A percentile compares a stretch with the other conserved stretches of the same genome.
Conservation (phyloP, 92 coral and sea anemone species). For the Umimayanthus kanabou region DNA sequence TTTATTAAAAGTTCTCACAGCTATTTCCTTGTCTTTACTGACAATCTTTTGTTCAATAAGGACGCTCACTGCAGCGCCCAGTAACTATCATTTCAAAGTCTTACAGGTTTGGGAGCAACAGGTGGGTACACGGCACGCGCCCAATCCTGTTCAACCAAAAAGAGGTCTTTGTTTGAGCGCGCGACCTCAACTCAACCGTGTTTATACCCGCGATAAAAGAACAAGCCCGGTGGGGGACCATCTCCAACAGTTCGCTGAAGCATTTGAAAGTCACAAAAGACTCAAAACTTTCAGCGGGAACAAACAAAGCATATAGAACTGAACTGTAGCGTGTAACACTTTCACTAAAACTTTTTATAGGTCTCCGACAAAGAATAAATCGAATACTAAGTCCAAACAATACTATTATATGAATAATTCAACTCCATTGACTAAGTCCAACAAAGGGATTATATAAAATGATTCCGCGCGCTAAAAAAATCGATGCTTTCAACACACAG, state of each 20-base stretch:
- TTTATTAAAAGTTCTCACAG: background rate
- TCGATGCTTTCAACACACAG: conserved; percentile 23
- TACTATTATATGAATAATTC: background rate
- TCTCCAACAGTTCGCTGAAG: conserved; percentile 28
- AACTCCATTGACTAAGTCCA: conserved; percentile 10
- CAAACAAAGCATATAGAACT: conserved; percentile 21
- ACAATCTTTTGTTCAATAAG: conserved; percentile 13
- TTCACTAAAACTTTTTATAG: background rate
- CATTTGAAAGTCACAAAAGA: conserved; percentile 35
- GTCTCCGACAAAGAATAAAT: conserved; percentile 10
- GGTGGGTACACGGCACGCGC: conserved; percentile 44
- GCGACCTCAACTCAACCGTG: conserved; percentile 36
- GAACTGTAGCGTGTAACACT: conserved; percentile 31
- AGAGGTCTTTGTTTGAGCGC: conserved; percentile 25
- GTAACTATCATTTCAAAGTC: conserved; percentile 39
- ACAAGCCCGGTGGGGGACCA: background rate
- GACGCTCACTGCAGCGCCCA: background rate
- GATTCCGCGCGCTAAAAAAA: conserved; percentile 13
- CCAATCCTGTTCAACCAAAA: conserved; percentile 24
- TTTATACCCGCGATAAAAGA: background rate
- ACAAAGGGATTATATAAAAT: background rate
- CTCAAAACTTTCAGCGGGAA: conserved; percentile 33
- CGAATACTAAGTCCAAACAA: background rate
- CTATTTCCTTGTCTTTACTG: conserved; percentile 25
- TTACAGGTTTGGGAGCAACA: conserved; percentile 35